Conservation (phyloP, 2,113 vertebrate genomes). For the Rafetus swinhoei region DNA sequence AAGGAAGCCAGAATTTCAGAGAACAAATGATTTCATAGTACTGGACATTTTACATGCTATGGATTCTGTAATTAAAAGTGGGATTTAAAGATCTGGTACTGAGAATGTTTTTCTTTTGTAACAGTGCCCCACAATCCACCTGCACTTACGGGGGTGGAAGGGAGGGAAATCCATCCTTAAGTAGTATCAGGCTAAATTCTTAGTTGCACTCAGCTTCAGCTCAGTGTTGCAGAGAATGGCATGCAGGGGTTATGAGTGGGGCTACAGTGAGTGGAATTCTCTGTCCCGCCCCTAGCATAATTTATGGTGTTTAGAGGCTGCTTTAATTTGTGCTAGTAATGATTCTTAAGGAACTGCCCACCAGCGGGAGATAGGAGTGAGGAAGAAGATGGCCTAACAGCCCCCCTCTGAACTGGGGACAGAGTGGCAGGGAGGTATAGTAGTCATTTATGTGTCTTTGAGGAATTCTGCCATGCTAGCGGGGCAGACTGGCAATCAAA, state of each 20-base stretch:
- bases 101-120: not conserved
- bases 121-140: not conserved
- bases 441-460: no score
- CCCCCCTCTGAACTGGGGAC: no score
- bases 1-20: not conserved
- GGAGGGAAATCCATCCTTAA: not conserved
- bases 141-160: not conserved
- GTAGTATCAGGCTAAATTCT: not conserved
- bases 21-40: conserved; percentile 5
- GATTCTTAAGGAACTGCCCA: no score
- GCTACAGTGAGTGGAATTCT: not conserved
- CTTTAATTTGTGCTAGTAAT: not conserved
- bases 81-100: not conserved
- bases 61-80: not conserved
- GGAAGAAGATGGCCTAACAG: no score
- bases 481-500: no score
- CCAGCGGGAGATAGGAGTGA: no score
- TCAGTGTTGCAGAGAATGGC: not conserved
- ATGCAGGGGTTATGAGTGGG: not conserved
- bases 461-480: no score
- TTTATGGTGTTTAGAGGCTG: no score
- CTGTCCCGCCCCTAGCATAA: not conserved
- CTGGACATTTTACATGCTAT: not conserved
- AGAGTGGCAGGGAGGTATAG: no score
- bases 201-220: not conserved